Percentiles rank a stretch among this genome's conserved stretches.
Evolutionary conservation across 1,140 invertebrate genomes (phyloP).

Genomic region (Platorchestia sp.): DNA sequence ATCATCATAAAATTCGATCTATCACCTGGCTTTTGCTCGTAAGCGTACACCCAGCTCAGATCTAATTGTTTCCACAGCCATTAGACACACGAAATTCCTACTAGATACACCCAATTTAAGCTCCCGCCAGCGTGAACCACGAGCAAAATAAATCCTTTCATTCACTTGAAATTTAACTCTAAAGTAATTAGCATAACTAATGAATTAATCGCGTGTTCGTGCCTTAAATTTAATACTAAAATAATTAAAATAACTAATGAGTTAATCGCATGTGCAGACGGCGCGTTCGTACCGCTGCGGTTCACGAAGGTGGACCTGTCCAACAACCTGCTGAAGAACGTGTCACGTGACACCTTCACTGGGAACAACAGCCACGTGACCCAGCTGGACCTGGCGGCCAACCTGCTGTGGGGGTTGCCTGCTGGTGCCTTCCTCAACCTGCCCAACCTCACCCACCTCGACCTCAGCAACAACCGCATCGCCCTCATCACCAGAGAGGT

Average conservation of each 20-base stretch:
- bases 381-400: neutral
- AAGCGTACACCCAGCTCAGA: too few relatives aligned
- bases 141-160: neutral
- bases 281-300: neutral
- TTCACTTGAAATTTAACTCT: neutral
- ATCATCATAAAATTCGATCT: too few relatives aligned
- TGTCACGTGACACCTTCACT: neutral
- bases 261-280: neutral
- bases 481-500: neutral
- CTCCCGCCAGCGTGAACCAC: neutral
- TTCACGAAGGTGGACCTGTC: slow-evolving; percentile 33
- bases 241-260: neutral
- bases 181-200: neutral
- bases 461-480: slow-evolving; percentile 22
- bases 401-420: neutral
- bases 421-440: neutral
- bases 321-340: neutral
- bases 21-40: too few relatives aligned
- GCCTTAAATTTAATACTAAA: neutral
- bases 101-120: neutral
- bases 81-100: too few relatives aligned
- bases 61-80: too few relatives aligned
- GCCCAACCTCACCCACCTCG: neutral
- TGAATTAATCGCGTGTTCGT: neutral
- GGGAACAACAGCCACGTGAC: neutral